These are phyloP conservation scores for Pachycephus smyrnensis DNA, from an alignment of 2,888 invertebrate genomes.

Conservation along the genomic window DNA sequence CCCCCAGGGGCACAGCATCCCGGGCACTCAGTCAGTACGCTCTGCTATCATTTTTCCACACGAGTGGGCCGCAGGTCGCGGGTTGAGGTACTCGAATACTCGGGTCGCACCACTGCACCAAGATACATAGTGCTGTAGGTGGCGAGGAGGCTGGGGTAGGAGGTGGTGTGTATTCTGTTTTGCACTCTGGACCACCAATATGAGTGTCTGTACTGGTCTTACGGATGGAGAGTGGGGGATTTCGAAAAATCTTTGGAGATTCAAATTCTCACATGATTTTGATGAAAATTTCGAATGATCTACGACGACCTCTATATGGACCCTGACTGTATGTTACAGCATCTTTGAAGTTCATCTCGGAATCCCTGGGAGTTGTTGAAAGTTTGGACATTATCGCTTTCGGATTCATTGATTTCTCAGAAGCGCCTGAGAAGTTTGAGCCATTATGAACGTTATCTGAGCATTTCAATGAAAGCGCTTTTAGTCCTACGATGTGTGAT, in stretches of 20 bases:
- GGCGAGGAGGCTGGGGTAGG: not conserved
- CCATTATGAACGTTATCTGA: conserved; percentile 56
- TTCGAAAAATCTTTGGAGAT: not conserved
- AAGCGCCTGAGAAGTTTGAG: conserved; percentile 47
- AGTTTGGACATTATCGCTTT: conserved; percentile 59
- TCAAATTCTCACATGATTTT: not conserved
- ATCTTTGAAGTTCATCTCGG: not conserved
- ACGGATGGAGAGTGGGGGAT: not conserved
- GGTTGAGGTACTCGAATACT: conserved; percentile 9
- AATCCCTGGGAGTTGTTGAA: conserved; percentile 27
- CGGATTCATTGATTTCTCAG: conserved; percentile 58
- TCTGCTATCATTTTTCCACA: conserved; percentile 73
- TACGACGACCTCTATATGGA: not conserved
- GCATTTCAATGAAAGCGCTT: conserved; percentile 57
- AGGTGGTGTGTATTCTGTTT: not conserved
- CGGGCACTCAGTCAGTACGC: conserved; percentile 59
- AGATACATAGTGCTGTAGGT: conserved; percentile 15
- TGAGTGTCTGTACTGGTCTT: not conserved
- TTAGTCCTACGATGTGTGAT: conserved; percentile 54
- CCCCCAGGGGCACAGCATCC: conserved; percentile 31
- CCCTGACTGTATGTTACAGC: not conserved
- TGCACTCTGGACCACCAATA: not conserved
- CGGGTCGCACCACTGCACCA: conserved; percentile 35
- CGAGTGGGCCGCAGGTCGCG: conserved; percentile 65
- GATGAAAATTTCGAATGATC: not conserved